phyloP scores from a whole-genome alignment of 2,888 invertebrate species.

The Crematogaster levior region DNA sequence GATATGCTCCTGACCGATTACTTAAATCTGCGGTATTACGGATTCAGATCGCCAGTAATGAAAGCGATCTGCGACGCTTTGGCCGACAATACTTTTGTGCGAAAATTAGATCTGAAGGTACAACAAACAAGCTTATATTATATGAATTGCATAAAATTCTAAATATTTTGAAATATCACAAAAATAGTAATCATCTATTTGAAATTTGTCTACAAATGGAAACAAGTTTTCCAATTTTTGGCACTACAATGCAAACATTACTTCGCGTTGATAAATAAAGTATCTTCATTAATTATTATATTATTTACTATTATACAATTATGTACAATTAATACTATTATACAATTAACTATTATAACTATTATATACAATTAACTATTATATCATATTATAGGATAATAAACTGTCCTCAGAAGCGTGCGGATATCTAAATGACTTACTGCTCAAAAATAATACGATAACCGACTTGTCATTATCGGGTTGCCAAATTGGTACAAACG shows the following conservation, averaged over 20 bases:
- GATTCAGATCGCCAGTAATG: slow-evolving; percentile 76
- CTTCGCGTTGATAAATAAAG: background rate
- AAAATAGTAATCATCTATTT: too few species aligned
- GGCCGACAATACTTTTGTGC: slow-evolving; percentile 73
- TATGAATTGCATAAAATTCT: slow-evolving; percentile 7
- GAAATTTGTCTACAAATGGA: too few species aligned
- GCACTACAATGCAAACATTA: background rate
- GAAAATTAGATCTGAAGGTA: slow-evolving; percentile 78
- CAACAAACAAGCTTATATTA: background rate
- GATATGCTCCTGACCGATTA: slow-evolving; percentile 75
- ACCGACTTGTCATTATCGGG: slow-evolving; percentile 82
- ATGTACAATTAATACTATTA: too few species aligned
- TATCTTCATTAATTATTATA: background rate
- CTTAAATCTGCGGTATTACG: slow-evolving; percentile 79
- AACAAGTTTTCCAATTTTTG: background rate
- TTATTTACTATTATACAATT: too few species aligned
- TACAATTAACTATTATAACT: too few species aligned
- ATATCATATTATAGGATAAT: slow-evolving; percentile 82
- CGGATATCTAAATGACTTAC: slow-evolving; percentile 82
- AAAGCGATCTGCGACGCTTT: slow-evolving; percentile 78
- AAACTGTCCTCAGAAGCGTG: slow-evolving; percentile 83
- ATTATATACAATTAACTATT: background rate
- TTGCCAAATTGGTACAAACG: slow-evolving; percentile 85
- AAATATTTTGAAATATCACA: background rate
- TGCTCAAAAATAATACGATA: slow-evolving; percentile 83